Percentiles rank a stretch among this genome's conserved stretches.
These are phyloP conservation scores for Silvanus unidentatus DNA, from an alignment of 2,888 invertebrate species.

Conservation along the genomic window DNA sequence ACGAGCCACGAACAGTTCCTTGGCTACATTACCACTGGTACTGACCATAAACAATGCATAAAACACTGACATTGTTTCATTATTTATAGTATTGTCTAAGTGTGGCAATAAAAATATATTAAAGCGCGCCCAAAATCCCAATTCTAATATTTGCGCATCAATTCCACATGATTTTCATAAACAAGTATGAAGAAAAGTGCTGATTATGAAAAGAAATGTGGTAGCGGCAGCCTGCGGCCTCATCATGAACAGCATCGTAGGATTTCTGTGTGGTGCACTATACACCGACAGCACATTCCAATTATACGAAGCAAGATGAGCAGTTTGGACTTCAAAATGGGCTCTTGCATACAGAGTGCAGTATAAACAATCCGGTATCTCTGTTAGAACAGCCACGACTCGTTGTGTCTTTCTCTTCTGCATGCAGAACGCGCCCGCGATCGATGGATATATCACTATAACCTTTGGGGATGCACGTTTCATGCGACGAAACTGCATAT, in stretches of 20 bases:
- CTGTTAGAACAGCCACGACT: conserved; percentile 1
- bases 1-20: too few species aligned
- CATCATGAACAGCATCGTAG: conserved; percentile 30
- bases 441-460: neutral
- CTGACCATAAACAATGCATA: too few species aligned
- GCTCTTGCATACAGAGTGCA: conserved; percentile 38
- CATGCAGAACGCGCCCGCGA: conserved; percentile 2
- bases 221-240: conserved; percentile 23
- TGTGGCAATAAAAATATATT: too few species aligned
- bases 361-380: conserved; percentile 24
- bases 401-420: neutral
- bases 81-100: too few species aligned
- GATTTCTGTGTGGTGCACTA: conserved; percentile 22
- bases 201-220: conserved; percentile 32
- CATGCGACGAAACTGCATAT: conserved; percentile 25
- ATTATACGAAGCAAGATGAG: conserved; percentile 37
- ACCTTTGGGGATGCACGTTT: conserved; percentile 6
- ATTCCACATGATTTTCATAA: conserved; percentile 17
- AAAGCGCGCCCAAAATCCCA: too few species aligned
- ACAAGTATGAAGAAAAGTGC: conserved; percentile 29
- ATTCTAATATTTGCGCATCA: too few species aligned
- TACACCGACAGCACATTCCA: conserved; percentile 31
- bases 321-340: conserved; percentile 36
- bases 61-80: too few species aligned
- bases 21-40: too few species aligned